phyloP scores from a whole-genome alignment of 2,797 vertebrate species.

The Brachymystax lenok region DNA sequence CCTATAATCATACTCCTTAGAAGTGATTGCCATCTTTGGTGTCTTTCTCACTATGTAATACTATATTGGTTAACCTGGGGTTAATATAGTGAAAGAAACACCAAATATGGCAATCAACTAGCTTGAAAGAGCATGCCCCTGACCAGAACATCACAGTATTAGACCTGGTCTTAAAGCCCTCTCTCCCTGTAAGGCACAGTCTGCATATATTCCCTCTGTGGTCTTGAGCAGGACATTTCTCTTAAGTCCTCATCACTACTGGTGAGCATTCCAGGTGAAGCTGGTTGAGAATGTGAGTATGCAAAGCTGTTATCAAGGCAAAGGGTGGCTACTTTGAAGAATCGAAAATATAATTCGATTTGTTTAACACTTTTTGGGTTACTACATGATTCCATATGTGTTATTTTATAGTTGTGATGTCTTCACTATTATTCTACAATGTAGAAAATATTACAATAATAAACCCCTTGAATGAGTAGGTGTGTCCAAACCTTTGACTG shows the following conservation, averaged over 20 bases:
- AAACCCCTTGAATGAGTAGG: too few species aligned
- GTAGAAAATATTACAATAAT: too few species aligned
- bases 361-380: too few species aligned
- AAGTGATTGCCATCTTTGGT: neutral
- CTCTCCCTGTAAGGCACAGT: neutral
- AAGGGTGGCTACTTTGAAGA: too few species aligned
- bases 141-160: neutral
- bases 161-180: constrained; percentile 1
- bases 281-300: too few species aligned
- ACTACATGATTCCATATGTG: too few species aligned
- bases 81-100: too few species aligned
- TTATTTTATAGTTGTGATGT: too few species aligned
- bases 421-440: too few species aligned
- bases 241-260: constrained; percentile 31
- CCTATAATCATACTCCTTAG: neutral
- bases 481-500: too few species aligned
- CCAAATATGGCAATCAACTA: neutral
- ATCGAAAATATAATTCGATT: too few species aligned
- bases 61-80: neutral
- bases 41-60: neutral
- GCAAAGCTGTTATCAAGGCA: too few species aligned
- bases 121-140: neutral
- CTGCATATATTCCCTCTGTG: constrained; percentile 5
- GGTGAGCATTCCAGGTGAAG: neutral
- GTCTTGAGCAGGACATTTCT: constrained; percentile 25